Base-by-base conservation (phyloP, 2,888 invertebrate genomes). In the Elgonia sp. region DNA sequence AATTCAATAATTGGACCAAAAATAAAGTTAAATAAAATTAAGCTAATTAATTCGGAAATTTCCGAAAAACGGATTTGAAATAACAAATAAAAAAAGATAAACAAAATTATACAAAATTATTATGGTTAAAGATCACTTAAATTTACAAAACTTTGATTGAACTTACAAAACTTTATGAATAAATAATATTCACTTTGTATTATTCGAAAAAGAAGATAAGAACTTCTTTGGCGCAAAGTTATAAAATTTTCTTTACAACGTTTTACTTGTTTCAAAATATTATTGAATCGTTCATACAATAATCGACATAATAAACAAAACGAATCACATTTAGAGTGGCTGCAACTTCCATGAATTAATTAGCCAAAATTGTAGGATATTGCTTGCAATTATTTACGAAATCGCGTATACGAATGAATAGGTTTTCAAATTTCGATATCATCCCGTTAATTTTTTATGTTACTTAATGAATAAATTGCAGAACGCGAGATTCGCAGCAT, bases 401-500 rank as follows among this genome's bases (percentile, higher is more conserved):
- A 42, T n/a, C 18, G 0, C 14, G 0, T 9, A n/a, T 46, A 21
- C 18, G 21, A 8, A 14, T 40, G 40, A 40, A 40, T 62, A 16
- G 60, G 16, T 62, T 65, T 40, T n/a, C 18, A 65, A 18, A 40
- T 18, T 65, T 18, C 40, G 20, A 16, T 65, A 40, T 40, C 20
- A 40, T 18, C 0, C 3, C 1, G 70, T 55, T 55, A 57, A 57
- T 50, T 40, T 40, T 72, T 55, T 14, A 72, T 72, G 40, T 57
- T 18, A 39, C 14, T 20, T 55, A 72, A 57, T 72, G 72, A 72
- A 72, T 72, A 72, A 57, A 55, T 55, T 57, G 29, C 14, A 16
- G 9, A 72, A 7, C 50, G 40, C 39, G 20, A 5, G 12, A 4
- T 57, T 10, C 8, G 39, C 40, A 39, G 72, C 18, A 20, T 57